These are phyloP conservation scores for Trisateles emortualis DNA, from an alignment of 2,888 invertebrate genomes.

Conservation along the genomic window DNA sequence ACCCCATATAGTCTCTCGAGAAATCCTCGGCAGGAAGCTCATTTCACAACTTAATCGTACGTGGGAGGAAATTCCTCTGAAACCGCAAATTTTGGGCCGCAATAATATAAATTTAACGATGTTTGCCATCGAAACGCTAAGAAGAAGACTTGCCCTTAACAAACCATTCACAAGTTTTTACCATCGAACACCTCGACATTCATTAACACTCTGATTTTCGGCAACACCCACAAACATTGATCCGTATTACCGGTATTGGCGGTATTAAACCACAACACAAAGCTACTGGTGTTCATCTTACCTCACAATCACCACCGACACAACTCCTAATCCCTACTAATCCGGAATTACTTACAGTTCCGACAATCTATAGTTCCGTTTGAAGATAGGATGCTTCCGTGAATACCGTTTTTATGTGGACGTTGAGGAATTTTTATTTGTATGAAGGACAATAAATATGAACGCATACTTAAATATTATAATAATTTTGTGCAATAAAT, in stretches of 20 bases:
- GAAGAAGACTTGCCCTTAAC: slow-evolving; percentile 29
- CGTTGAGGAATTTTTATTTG: too few species aligned
- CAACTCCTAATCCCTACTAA: slow-evolving; percentile 42
- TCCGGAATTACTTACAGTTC: slow-evolving; percentile 50
- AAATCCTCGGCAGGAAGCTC: too few species aligned
- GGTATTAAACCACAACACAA: slow-evolving; percentile 24
- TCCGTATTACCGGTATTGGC: slow-evolving; percentile 19
- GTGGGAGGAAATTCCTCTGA: too few species aligned
- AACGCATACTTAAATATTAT: slow-evolving; percentile 6
- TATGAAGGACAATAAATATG: neutral
- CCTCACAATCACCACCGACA: slow-evolving; percentile 27
- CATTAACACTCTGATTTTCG: slow-evolving; percentile 45
- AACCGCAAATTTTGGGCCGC: too few species aligned
- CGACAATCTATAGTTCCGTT: slow-evolving; percentile 19
- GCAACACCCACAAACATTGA: slow-evolving; percentile 61
- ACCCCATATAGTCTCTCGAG: too few species aligned
- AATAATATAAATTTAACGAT: too few species aligned
- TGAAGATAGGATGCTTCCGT: slow-evolving; percentile 35
- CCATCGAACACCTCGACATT: slow-evolving; percentile 20
- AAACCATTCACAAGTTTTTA: slow-evolving; percentile 19
- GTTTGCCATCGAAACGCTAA: too few species aligned
- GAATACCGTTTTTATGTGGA: neutral
- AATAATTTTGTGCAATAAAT: slow-evolving; percentile 19
- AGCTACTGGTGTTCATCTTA: slow-evolving; percentile 22
- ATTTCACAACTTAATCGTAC: too few species aligned